Evolutionary conservation across 2,797 vertebrate genomes (phyloP), one percentile per base, ranked within the genome.

Genomic region (Schizopygopsis malacanthus): DNA sequence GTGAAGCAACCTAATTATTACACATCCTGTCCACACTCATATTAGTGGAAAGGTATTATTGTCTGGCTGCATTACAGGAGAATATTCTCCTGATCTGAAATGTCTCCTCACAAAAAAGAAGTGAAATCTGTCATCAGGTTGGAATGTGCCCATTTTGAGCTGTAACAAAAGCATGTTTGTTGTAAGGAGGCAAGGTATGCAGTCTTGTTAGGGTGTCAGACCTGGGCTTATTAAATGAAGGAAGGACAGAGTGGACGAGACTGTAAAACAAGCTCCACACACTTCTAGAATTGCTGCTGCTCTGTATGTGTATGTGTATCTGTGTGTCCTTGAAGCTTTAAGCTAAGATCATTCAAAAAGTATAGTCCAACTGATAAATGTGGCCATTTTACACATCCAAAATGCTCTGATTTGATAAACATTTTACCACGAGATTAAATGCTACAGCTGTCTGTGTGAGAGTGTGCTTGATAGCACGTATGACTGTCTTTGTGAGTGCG

Each of bases 141-240:
- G 69, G 88, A 89, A 87, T 87, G 87, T 52, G 45, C 70, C 85
- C 83, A 85, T 90, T 89, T 79, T 81, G 79, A 77, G 59, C 61
- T 45, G 79, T 25, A 83, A 89, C 86, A 85, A 89, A 84, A 79
- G 79, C 50, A 16, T 67, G 81, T 75, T 39, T 63, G 78, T 54
- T 81, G 79, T 72, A 80, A 71, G 76, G 76, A 81, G 33, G 67
- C 78, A 76, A 84, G 63, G 61, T 82, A 83, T 73, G 79, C 37
- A 72, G 33, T 39, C 84, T 81, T 83, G 79, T 83, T 73, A 83
- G 86, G 63, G 47, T 83, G 79, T 86, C 63, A 83, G 81, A 78
- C 85, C 78, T 61, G 83, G 76, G 59, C 67, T 84, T 79, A 86
- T 88, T 86, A 78, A 85, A 50, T 56, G 45, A 61, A 72, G 69